These are phyloP conservation scores for Desoria tigrina DNA, from an alignment of 2,888 invertebrate species.

Conservation along the genomic window DNA sequence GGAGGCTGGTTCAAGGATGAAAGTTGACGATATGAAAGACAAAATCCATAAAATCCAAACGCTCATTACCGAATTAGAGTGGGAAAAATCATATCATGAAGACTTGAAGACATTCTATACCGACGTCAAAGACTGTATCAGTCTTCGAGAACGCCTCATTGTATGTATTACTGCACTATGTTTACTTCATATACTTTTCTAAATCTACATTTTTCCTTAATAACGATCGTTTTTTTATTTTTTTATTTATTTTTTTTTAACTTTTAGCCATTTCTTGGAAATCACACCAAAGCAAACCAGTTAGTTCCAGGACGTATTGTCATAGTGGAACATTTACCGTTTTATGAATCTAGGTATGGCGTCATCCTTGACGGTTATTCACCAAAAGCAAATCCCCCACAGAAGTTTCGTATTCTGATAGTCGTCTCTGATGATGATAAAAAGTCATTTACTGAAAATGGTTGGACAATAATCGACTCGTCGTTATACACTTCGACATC, in stretches of 20 bases:
- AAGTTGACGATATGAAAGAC: conserved; percentile 66
- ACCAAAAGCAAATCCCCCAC: conserved; percentile 3
- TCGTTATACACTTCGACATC: conserved; percentile 26
- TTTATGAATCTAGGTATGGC: conserved; percentile 37
- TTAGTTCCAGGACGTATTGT: conserved; percentile 70
- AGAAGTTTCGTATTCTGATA: conserved; percentile 37
- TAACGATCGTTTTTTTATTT: not conserved
- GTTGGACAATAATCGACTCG: conserved; percentile 24
- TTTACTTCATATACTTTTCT: not conserved
- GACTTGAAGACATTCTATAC: conserved; percentile 70
- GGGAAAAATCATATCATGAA: conserved; percentile 60
- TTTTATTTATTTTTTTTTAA: not conserved
- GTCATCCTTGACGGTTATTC: conserved; percentile 33
- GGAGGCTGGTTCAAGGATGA: conserved; percentile 63
- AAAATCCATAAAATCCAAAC: conserved; percentile 67
- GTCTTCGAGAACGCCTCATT: conserved; percentile 62
- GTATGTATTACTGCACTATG: conserved; percentile 54
- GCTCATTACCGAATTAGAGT: conserved; percentile 58
- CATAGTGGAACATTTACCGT: conserved; percentile 59
- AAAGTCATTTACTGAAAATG: conserved; percentile 11
- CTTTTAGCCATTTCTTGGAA: conserved; percentile 29
- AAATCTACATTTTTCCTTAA: not conserved
- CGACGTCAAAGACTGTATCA: conserved; percentile 65
- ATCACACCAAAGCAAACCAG: conserved; percentile 23
- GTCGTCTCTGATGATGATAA: conserved; percentile 30